These are phyloP conservation scores for Campaea margaritaria DNA, from an alignment of 2,888 invertebrate genomes.

Conservation along the genomic window DNA sequence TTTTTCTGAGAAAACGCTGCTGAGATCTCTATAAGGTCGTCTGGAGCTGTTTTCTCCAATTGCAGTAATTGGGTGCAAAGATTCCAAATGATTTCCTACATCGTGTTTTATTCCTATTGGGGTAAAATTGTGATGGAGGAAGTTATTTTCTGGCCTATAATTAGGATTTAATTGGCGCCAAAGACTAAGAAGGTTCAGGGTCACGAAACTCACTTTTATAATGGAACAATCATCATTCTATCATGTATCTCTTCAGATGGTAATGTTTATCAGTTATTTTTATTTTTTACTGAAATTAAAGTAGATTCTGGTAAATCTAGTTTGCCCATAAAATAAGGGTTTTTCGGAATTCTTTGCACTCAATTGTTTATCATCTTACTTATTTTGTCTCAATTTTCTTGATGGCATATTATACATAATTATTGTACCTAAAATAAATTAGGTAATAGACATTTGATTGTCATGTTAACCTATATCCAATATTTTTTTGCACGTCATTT, in stretches of 20 bases:
- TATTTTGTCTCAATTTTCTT: conserved; percentile 2
- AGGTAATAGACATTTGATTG: conserved; percentile 3
- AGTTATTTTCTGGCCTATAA: conserved; percentile 3
- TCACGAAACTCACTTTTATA: conserved; percentile 5
- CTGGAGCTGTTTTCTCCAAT: conserved; percentile 5
- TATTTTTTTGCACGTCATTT: not conserved
- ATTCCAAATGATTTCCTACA: conserved; percentile 4
- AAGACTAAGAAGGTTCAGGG: conserved; percentile 28
- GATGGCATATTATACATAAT: not conserved
- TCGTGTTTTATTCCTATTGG: not conserved
- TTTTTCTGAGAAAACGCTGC: not conserved
- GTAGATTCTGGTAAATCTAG: too few relatives aligned
- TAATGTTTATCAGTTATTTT: too few relatives aligned
- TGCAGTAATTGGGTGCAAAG: conserved; percentile 25
- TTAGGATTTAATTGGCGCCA: conserved; percentile 13
- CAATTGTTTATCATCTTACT: conserved; percentile 10
- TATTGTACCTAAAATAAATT: not conserved
- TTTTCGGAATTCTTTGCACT: conserved; percentile 18
- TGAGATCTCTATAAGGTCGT: not conserved
- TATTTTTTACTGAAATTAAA: too few relatives aligned
- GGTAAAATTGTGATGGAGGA: not conserved
- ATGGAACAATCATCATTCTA: not conserved
- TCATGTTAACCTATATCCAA: not conserved
- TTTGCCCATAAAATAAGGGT: too few relatives aligned
- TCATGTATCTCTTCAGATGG: too few relatives aligned